Evolutionary conservation across 2,888 invertebrate genomes (phyloP).

Genomic region (Ophraella communa): DNA sequence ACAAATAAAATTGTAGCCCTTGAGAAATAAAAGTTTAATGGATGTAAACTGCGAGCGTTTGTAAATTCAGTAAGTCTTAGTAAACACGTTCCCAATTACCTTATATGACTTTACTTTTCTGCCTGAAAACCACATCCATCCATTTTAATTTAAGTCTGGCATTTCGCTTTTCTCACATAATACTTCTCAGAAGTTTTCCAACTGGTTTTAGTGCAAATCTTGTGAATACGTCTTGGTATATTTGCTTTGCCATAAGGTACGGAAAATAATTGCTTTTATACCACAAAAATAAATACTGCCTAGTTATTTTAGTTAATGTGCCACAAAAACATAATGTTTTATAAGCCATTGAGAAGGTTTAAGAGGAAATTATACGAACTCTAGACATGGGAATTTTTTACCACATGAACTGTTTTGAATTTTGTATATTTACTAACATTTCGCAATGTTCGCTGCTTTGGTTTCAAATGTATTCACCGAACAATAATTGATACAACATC

Average conservation of each 20-base stretch:
- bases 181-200: background rate
- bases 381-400: too few relatives aligned
- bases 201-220: background rate
- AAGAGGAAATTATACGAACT: too few relatives aligned
- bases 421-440: too few relatives aligned
- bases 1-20: background rate
- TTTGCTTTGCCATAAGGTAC: background rate
- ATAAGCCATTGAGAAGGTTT: background rate
- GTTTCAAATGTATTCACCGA: too few relatives aligned
- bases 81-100: slow-evolving; percentile 3
- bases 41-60: background rate
- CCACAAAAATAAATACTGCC: background rate
- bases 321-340: background rate
- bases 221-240: background rate
- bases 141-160: slow-evolving; percentile 2
- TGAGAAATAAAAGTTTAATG: background rate
- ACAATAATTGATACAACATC: too few relatives aligned
- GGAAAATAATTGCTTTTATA: slow-evolving; percentile 1
- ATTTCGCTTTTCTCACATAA: background rate
- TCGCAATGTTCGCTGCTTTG: too few relatives aligned
- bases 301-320: background rate
- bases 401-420: too few relatives aligned
- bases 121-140: background rate
- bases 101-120: background rate
- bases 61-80: background rate